Percentiles rank a stretch among this genome's conserved stretches.
Conservation (phyloP, 2,797 vertebrate species). For the Notamacropus eugenii region DNA sequence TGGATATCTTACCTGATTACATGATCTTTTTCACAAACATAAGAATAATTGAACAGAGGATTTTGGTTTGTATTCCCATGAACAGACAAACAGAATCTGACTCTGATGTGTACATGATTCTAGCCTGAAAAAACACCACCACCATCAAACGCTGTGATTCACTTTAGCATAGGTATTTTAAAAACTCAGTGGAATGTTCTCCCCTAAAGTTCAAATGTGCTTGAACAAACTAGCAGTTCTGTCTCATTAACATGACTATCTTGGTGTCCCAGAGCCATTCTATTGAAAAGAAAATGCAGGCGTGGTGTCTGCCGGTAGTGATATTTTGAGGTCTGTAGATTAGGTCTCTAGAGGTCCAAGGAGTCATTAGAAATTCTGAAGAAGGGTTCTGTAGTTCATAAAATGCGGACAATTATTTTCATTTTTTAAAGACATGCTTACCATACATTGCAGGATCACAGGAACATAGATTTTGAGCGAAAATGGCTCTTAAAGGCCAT, state of each 20-base stretch:
- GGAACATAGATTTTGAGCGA: neutral
- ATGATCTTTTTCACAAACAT: neutral
- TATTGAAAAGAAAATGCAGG: neutral
- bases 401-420: neutral
- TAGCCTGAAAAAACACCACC: neutral
- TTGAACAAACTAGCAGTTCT: neutral
- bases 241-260: neutral
- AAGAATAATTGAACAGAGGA: neutral
- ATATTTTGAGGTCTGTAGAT: neutral
- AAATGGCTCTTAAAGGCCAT: neutral
- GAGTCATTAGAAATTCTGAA: neutral
- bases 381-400: conserved; percentile 7
- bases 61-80: neutral
- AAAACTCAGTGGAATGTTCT: neutral
- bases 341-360: neutral
- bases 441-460: neutral
- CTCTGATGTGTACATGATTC: neutral
- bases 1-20: neutral
- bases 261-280: neutral
- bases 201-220: neutral
- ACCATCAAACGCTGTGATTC: neutral
- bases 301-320: neutral
- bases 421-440: neutral
- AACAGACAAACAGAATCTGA: neutral
- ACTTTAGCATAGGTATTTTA: neutral